Conservation (phyloP, 2,888 invertebrate species). For the Bimastos eiseni region DNA sequence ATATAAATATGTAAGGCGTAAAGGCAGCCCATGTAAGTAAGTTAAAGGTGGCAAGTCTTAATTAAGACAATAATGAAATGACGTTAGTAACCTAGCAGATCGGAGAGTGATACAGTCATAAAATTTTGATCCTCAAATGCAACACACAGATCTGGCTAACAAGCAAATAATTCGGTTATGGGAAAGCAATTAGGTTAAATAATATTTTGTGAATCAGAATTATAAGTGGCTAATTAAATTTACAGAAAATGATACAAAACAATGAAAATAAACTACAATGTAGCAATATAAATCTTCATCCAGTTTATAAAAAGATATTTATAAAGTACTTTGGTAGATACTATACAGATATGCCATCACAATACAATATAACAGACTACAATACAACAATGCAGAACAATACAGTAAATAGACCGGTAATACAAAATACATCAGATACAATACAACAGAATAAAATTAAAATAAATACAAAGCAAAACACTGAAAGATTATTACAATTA, state of each 20-base stretch:
- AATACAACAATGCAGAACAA: background rate
- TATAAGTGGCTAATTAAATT: no score
- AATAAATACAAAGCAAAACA: background rate
- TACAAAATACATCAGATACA: background rate
- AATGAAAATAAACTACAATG: no score
- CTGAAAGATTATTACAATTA: background rate
- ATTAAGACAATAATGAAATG: no score
- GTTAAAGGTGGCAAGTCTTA: no score
- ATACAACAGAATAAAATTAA: background rate
- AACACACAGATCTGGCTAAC: background rate
- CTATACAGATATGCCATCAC: background rate
- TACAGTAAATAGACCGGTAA: background rate
- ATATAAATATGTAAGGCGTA: no score
- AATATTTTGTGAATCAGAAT: no score
- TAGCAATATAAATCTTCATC: no score
- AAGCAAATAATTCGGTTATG: background rate
- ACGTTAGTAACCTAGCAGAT: no score
- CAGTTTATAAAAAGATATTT: background rate
- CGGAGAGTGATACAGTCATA: no score
- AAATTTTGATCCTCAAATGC: no score
- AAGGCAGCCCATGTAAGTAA: no score
- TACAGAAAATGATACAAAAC: no score
- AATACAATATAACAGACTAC: background rate
- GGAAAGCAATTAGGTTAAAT: background rate
- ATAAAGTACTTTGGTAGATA: background rate